These are phyloP conservation scores for Chroicocephalus ridibundus DNA, from an alignment of 2,113 vertebrate species.

Conservation along the genomic window DNA sequence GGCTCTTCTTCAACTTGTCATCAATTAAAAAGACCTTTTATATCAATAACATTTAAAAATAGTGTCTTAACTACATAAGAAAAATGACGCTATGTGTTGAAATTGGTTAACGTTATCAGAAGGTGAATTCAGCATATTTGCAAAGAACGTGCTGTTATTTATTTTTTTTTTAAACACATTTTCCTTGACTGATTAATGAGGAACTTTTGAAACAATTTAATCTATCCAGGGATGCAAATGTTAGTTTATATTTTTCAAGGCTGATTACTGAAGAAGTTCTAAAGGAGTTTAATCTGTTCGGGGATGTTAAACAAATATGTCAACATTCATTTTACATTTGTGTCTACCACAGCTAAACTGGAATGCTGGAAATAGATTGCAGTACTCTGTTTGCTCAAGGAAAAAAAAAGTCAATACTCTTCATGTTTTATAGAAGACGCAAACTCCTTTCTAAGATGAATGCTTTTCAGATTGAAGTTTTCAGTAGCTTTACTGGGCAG, in stretches of 20 bases:
- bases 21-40: neutral
- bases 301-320: slow-evolving; percentile 72
- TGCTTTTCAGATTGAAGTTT: slow-evolving; percentile 67
- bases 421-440: slow-evolving; percentile 51
- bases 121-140: neutral
- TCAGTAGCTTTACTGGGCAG: slow-evolving; percentile 65
- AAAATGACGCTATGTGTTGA: neutral
- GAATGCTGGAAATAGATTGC: slow-evolving; percentile 61
- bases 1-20: neutral
- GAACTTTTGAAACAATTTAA: slow-evolving; percentile 67
- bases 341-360: slow-evolving; percentile 45
- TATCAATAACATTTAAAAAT: neutral
- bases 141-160: neutral
- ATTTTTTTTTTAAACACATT: neutral
- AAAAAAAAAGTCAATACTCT: slow-evolving; percentile 43
- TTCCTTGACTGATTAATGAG: slow-evolving; percentile 53
- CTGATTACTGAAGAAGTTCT: slow-evolving; percentile 66
- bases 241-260: slow-evolving; percentile 66
- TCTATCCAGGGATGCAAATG: slow-evolving; percentile 37
- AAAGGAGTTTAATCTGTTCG: slow-evolving; percentile 66
- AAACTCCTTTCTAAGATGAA: slow-evolving; percentile 62
- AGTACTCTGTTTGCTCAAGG: slow-evolving; percentile 52
- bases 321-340: slow-evolving; percentile 69
- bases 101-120: neutral
- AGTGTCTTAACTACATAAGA: neutral